Conservation (phyloP, 2,888 invertebrate genomes). For the Alloplasta piceator region DNA sequence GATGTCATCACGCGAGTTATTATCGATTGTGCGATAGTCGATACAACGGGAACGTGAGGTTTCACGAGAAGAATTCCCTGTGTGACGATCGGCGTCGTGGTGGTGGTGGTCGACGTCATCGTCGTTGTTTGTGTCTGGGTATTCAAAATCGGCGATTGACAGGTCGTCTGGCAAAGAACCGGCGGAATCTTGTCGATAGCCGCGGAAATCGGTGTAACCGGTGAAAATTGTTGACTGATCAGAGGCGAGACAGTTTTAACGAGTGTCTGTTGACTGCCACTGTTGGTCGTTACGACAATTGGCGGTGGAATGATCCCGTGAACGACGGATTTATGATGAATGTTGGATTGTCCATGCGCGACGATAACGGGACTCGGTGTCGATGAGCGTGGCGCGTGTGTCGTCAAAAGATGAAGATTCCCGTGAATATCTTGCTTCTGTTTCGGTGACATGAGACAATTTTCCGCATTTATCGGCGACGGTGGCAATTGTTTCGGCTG, state of each 20-base stretch:
- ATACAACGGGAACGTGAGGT: constrained; percentile 72
- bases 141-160: constrained; percentile 52
- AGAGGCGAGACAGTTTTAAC: constrained; percentile 79
- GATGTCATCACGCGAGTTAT: constrained; percentile 72
- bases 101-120: too few species aligned
- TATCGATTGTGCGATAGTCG: constrained; percentile 74
- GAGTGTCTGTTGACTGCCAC: constrained; percentile 72
- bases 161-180: constrained; percentile 40
- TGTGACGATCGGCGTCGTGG: constrained; percentile 44
- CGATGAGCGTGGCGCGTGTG: constrained; percentile 86
- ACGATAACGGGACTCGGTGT: constrained; percentile 84
- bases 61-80: constrained; percentile 73
- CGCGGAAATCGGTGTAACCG: constrained; percentile 60
- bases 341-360: constrained; percentile 77
- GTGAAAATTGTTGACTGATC: constrained; percentile 68
- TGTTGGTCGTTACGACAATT: constrained; percentile 54
- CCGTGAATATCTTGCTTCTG: constrained; percentile 80
- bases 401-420: constrained; percentile 87
- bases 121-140: constrained; percentile 64
- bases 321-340: constrained; percentile 76
- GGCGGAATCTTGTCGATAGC: constrained; percentile 68
- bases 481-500: constrained; percentile 14
- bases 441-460: constrained; percentile 72
- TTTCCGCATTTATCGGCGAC: constrained; percentile 69
- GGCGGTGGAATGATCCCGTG: constrained; percentile 70